Base-by-base conservation (phyloP, 2,888 invertebrate genomes). In the Pristionchus exspectatus region DNA sequence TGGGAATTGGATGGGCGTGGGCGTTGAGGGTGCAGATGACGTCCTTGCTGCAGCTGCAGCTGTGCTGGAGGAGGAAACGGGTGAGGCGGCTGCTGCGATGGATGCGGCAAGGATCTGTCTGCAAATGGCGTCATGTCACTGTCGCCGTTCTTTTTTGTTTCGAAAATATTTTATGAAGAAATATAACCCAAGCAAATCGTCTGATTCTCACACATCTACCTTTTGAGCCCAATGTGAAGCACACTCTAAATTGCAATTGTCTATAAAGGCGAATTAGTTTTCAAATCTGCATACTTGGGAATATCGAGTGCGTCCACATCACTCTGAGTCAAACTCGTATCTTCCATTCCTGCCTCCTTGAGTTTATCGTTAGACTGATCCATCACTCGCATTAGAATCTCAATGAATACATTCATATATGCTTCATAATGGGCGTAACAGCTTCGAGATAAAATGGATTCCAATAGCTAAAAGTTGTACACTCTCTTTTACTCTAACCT, bases 321-420 rank as follows among this genome's bases (percentile, higher is more conserved):
- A 18, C 91, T 91, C 30, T 90, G 89, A 66, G 81, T 91, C 33
- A 94, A 66, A 63, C 30, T 89, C 10, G 89, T 85, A 3, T 91
- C 89, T 12, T 93, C 92, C 30, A 90, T 91, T 50, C 94, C 94
- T n/a, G 91, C 91, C 77, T 94, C 94, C 50, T 91, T 91, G 69
- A 93, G 87, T 24, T 91, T 90, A 33, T 93, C 93, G 66, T 93
- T 94, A 38, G 93, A 92, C 69, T 93, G 92, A 63, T 94, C 94
- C 91, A 94, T 91, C 10, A 93, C 63, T 56, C 91, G 90, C 74
- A 91, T 44, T 59, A 93, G 74, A 21, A 89, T 21, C 87, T 90
- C 83, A 89, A 54, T 27, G 1, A 5, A 2, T n/a, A n/a, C 1
- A 5, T 54, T 84, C 56, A 7, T 5, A 2, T 33, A 18, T 33